A percentile compares a stretch with the other conserved stretches of the same genome.
These are phyloP conservation scores for Nyctibius grandis DNA, from an alignment of 2,797 vertebrate genomes.

Conservation along the genomic window DNA sequence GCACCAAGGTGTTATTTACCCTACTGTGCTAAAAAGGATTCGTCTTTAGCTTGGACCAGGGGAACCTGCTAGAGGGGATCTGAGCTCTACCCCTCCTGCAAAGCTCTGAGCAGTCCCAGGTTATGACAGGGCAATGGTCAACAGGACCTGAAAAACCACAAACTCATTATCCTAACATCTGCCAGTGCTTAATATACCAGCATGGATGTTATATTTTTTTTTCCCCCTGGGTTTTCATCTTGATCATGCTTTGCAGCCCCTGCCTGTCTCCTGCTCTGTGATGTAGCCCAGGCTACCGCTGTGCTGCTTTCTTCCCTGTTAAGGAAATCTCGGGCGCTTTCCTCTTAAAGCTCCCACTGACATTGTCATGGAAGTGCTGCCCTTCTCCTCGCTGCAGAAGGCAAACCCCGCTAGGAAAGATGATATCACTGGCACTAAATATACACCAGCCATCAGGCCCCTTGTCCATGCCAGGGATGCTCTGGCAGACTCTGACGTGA, in stretches of 20 bases:
- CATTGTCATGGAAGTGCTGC: slow-evolving; percentile 10
- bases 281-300: background rate
- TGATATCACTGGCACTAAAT: slow-evolving; percentile 66
- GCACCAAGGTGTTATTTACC: background rate
- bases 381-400: slow-evolving; percentile 21
- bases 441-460: slow-evolving; percentile 40
- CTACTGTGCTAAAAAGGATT: background rate
- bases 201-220: background rate
- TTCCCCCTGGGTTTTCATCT: background rate
- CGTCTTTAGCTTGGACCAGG: background rate
- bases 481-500: slow-evolving; percentile 31
- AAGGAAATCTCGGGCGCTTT: background rate
- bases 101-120: background rate
- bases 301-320: background rate
- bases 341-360: background rate
- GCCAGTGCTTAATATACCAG: background rate
- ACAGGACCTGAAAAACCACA: background rate
- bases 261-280: background rate
- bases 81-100: background rate
- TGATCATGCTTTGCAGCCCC: background rate
- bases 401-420: slow-evolving; percentile 45
- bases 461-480: slow-evolving; percentile 43
- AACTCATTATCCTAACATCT: background rate
- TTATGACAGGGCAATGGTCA: accelerated
- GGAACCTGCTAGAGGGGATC: background rate